A percentile compares a stretch with the other conserved stretches of the same genome.
These are phyloP conservation scores for Torymus tubicola DNA, from an alignment of 2,888 invertebrate genomes.

Conservation along the genomic window DNA sequence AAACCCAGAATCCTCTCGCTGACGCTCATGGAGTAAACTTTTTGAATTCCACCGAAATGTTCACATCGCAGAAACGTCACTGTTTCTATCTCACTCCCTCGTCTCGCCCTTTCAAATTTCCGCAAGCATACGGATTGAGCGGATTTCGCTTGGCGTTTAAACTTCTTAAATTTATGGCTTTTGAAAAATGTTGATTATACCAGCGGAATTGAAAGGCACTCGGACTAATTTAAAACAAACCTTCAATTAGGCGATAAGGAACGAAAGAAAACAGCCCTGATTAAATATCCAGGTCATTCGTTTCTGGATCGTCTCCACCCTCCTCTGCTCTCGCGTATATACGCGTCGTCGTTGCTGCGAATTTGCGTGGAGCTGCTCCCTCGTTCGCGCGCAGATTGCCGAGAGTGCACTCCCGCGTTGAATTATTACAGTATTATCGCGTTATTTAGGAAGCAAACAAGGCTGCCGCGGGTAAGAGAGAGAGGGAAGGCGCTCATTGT, in stretches of 20 bases:
- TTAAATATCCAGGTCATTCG: no score
- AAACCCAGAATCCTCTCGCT: no score
- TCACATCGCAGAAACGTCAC: no score
- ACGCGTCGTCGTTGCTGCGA: not conserved
- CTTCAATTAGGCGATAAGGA: not conserved
- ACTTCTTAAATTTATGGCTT: not conserved
- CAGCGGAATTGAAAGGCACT: not conserved
- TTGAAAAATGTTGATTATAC: not conserved
- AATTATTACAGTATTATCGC: slow-evolving; percentile 43
- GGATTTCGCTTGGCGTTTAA: no score
- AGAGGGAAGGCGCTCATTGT: slow-evolving; percentile 4
- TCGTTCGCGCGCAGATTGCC: not conserved
- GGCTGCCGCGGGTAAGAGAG: not conserved
- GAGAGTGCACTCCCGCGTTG: slow-evolving; percentile 9
- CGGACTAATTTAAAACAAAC: slow-evolving; percentile 5
- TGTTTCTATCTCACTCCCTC: no score
- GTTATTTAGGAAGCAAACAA: slow-evolving; percentile 49
- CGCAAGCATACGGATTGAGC: no score
- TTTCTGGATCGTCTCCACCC: no score
- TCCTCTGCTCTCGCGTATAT: no score
- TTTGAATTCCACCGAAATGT: no score
- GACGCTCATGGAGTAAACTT: no score
- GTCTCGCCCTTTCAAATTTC: no score
- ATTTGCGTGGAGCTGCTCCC: not conserved
- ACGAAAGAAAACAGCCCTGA: no score